Evolutionary conservation across 2,797 vertebrate species (phyloP), one percentile per base, ranked within the genome.

Genomic region (Diceros bicornis): DNA sequence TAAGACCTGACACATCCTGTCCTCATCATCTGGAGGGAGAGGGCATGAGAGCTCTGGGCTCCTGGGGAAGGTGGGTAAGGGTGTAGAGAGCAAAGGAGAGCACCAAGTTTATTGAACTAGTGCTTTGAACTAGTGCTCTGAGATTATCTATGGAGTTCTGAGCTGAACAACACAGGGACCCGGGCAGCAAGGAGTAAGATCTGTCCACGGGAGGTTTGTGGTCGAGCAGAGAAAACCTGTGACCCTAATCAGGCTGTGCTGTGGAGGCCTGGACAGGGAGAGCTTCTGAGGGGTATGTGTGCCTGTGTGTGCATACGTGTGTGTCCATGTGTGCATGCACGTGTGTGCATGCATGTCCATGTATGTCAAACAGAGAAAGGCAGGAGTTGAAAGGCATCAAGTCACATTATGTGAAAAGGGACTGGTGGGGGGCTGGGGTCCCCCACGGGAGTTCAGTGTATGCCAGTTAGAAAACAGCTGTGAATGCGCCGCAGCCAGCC

Each of bases 271-370:
- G 7, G 71, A 14, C 82, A 57, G 59, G 50, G 72, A 17, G 66
- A 20, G 32, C 32, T 6, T 75, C 52, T 17, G n/a, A 8, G 50
- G n/a, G 8, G 44, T 3, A 1, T 9, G 55, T 1, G 23, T 20
- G 10, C 3, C 2, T 4, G 52, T 11, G 6, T 0, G 1, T 34
- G 14, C 3, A 6, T 18, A 4, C 7, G 4, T 10, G 7, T 9
- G 5, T 6, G 14, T 2, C 13, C 7, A 2, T 34, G 16, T 13
- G 57, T 10, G 8, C 14, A 18, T 81, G 37, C 41, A 34, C 52
- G 25, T 47, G 10, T 41, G 13, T 44, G 44, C 1, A 11, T 18
- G 11, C 1, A 11, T 8, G 32, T 12, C 55, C 20, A 0, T 23
- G 59, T 37, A 17, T 17, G 16, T 55, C 47, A 86, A 85, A 9